Conservation (phyloP, 2,888 invertebrate species). For the Parnassius smintheus region DNA sequence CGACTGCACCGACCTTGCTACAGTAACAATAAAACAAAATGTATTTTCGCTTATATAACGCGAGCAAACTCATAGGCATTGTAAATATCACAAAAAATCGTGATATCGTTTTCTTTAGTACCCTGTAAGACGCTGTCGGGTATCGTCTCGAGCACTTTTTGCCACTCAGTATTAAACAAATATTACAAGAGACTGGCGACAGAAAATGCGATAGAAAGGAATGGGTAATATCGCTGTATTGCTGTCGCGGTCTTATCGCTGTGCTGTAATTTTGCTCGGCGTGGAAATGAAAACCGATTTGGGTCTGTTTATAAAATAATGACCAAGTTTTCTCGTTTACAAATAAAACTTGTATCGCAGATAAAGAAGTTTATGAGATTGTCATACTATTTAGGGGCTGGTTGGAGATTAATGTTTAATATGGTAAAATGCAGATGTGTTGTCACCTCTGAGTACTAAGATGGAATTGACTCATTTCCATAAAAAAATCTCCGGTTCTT, state of each 20-base stretch:
- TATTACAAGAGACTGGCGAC: constrained; percentile 4
- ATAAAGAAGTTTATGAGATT: too few relatives aligned
- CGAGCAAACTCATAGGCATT: too few relatives aligned
- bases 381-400: too few relatives aligned
- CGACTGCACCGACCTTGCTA: too few relatives aligned
- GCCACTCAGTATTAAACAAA: constrained; percentile 19
- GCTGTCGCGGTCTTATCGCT: constrained; percentile 12
- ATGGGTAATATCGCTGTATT: constrained; percentile 13
- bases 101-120: constrained; percentile 12
- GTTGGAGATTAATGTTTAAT: too few relatives aligned
- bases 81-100: constrained; percentile 7
- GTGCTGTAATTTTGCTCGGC: constrained; percentile 2
- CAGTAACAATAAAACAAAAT: too few relatives aligned
- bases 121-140: constrained; percentile 8
- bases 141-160: constrained; percentile 12
- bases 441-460: too few relatives aligned
- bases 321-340: background rate
- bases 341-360: too few relatives aligned
- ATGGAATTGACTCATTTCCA: too few relatives aligned
- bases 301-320: constrained; percentile 3
- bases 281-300: constrained; percentile 5
- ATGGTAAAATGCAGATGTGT: too few relatives aligned
- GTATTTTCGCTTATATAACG: too few relatives aligned
- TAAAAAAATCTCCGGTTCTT: too few relatives aligned
- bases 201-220: constrained; percentile 10